Evolutionary conservation across 2,888 invertebrate genomes (phyloP).

Genomic region (Deroplatys truncata): DNA sequence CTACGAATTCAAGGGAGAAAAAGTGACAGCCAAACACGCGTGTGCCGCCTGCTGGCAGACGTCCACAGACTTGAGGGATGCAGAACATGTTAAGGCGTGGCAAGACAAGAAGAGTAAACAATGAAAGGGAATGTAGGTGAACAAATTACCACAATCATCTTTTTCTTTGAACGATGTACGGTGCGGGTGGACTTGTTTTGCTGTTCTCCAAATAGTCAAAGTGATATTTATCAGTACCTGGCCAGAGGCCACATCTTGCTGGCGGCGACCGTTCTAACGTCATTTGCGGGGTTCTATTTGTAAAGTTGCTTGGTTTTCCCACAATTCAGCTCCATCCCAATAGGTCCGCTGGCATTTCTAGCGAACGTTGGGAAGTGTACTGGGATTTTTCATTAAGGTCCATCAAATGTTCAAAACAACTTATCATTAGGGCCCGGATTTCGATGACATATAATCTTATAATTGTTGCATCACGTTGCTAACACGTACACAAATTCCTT

Average conservation of each 20-base stretch:
- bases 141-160: not conserved
- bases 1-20: no score
- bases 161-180: not conserved
- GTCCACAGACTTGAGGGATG: not conserved
- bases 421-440: no score
- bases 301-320: not conserved
- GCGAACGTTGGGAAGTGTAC: no score
- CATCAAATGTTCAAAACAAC: no score
- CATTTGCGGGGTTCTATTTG: not conserved
- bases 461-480: no score
- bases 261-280: not conserved
- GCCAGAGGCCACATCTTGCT: not conserved
- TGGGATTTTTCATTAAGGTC: no score
- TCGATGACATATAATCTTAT: no score
- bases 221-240: not conserved
- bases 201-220: not conserved
- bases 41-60: not conserved
- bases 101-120: not conserved
- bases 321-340: not conserved
- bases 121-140: not conserved
- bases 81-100: not conserved
- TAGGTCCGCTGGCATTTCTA: no score
- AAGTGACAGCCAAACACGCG: not conserved
- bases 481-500: no score
- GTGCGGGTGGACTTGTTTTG: not conserved